A percentile compares a stretch with the other conserved stretches of the same genome.
Evolutionary conservation across 2,113 vertebrate genomes (phyloP).

Genomic region (Montifringilla adamsi): DNA sequence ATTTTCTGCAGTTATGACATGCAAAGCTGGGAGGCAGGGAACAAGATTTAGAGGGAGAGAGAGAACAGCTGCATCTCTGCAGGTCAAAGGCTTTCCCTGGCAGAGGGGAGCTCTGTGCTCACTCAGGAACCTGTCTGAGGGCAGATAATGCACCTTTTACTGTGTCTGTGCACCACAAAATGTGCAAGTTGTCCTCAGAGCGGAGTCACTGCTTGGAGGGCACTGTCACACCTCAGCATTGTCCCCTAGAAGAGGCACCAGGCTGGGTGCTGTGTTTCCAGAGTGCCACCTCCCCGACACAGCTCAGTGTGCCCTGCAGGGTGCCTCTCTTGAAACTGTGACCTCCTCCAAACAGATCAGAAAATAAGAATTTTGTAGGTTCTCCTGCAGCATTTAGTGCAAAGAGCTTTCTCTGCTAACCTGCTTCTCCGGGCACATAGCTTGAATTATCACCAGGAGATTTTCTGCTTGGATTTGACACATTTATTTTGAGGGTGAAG

Average conservation of each 20-base stretch:
- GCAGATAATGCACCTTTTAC: not conserved
- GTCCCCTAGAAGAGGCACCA: not conserved
- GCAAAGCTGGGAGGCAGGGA: not conserved
- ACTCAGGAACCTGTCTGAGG: not conserved
- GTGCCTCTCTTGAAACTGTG: not conserved
- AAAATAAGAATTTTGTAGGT: not conserved
- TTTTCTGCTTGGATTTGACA: not conserved
- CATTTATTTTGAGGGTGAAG: not conserved
- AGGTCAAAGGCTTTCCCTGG: not conserved
- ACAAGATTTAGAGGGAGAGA: not conserved
- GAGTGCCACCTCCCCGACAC: not conserved
- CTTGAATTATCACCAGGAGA: not conserved
- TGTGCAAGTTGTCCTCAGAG: not conserved
- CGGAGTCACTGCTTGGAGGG: not conserved
- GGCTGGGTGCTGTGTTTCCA: not conserved
- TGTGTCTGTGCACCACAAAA: too few relatives aligned
- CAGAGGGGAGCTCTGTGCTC: not conserved
- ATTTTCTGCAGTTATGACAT: not conserved
- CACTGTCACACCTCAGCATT: not conserved
- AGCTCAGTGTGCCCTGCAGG: not conserved
- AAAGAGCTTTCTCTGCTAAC: not conserved
- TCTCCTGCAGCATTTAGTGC: not conserved
- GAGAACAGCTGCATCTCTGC: not conserved
- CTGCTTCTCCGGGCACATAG: not conserved
- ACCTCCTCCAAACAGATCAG: not conserved